Conservation (phyloP, 2,113 vertebrate species). For the Piprites chloris region DNA sequence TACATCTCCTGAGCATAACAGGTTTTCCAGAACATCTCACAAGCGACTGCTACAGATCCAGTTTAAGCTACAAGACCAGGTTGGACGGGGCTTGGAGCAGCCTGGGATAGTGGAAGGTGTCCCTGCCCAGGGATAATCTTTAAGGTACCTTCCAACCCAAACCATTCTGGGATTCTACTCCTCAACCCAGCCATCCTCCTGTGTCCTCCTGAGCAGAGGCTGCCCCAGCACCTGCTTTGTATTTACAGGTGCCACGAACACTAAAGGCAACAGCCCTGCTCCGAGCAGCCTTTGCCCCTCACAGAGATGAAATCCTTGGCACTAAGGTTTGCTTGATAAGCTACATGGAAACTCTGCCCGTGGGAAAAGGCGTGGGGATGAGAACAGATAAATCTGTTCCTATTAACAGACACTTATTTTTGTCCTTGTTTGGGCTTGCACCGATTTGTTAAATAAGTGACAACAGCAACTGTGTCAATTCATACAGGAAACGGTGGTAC, state of each 20-base stretch:
- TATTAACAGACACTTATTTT: conserved; percentile 56
- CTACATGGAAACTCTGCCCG: not conserved
- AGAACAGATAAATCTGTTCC: conserved; percentile 37
- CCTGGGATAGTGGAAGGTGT: not conserved
- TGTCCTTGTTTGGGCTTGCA: conserved; percentile 61
- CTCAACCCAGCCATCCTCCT: not conserved
- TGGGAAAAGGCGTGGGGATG: conserved; percentile 43
- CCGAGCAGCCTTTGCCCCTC: not conserved
- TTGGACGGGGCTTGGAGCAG: not conserved
- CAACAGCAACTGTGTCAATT: conserved; percentile 59
- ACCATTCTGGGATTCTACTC: not conserved
- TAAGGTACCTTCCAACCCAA: not conserved
- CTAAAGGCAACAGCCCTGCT: not conserved
- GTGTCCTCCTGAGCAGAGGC: not conserved
- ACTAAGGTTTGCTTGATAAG: not conserved
- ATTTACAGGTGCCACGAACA: fast-evolving
- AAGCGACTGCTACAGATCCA: not conserved
- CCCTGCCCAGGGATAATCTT: not conserved
- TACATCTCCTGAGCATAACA: not conserved
- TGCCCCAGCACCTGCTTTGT: not conserved
- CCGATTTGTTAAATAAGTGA: conserved; percentile 29
- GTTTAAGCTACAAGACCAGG: not conserved
- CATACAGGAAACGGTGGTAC: not conserved
- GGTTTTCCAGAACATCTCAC: not conserved
- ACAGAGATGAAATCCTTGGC: not conserved